Base-by-base conservation (phyloP, 2,888 invertebrate species). In the Spilosoma lubricipeda region DNA sequence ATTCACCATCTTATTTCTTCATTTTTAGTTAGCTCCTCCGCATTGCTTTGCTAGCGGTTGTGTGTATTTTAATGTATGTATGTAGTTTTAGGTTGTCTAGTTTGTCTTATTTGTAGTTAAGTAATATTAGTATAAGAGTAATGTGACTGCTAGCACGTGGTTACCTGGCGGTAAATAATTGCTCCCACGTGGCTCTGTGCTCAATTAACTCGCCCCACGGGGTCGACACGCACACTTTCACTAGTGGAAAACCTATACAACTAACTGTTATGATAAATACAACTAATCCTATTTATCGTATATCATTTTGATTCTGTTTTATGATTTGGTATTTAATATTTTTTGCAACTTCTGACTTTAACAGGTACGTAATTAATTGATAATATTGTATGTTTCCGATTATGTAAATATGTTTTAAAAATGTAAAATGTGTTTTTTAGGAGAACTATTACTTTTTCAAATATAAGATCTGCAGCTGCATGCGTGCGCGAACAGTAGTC, bases 1-100 rank as follows among this genome's bases (percentile, higher is more conserved):
- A 94, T 93, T 93, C 91, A 91, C 91, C 86, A 91, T 94, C 91
- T 93, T 93, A 93, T 93, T 94, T 93, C 93, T 94, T 94, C 92
- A 93, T 94, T 95, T 94, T 94, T 94, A 93, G 93, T 93, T 93
- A 92, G 93, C 90, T 91, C 88, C 89, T 93, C 93, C 88, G 93
- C 94, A 94, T 89, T 91, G 95, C 94, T 92, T 93, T 87, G 91
- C 92, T 87, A 88, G 90, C 91, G 87, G 88, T 85, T 87, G 82
- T 91, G 82, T 89, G 85, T 80, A 80, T 86, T 80, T 71, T 52
- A 80, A 72, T 84, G 72, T 84, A 75, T 80, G 84, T 87, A 83
- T 8, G 86, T 83, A 39, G 39, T 82, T 83, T 83, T 82, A 79
- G 78, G 85, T 81, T 83, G 78, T 80, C 78, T 82, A 80, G 75